phyloP scores from a whole-genome alignment of 2,888 invertebrate species.

The Hirtodrosophila cameraria region DNA sequence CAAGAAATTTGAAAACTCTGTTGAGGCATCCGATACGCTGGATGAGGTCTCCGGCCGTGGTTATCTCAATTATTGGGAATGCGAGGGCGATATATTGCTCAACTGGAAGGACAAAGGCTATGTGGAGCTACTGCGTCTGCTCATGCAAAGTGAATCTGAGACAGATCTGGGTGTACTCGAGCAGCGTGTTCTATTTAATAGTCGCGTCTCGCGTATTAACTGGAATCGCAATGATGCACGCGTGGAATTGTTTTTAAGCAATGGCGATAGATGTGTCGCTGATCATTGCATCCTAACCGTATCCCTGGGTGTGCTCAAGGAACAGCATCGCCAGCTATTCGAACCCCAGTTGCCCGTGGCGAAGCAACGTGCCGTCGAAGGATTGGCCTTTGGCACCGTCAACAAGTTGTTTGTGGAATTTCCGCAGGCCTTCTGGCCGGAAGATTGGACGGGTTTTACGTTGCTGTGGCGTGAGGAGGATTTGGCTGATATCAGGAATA shows the following conservation, averaged over 20 bases:
- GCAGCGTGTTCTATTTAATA: conserved; percentile 79
- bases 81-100: conserved; percentile 89
- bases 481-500: conserved; percentile 77
- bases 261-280: conserved; percentile 84
- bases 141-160: conserved; percentile 84
- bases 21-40: conserved; percentile 88
- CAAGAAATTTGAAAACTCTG: conserved; percentile 85
- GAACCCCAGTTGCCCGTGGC: conserved; percentile 84
- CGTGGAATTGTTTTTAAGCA: conserved; percentile 78
- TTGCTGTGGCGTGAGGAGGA: conserved; percentile 87
- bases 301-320: conserved; percentile 87
- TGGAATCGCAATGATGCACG: conserved; percentile 80
- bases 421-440: conserved; percentile 86
- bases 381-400: conserved; percentile 86
- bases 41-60: conserved; percentile 88
- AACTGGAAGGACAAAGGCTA: conserved; percentile 92
- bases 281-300: conserved; percentile 87
- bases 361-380: conserved; percentile 85
- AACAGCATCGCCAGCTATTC: conserved; percentile 83
- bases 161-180: conserved; percentile 80
- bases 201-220: conserved; percentile 69
- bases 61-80: conserved; percentile 87
- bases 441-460: conserved; percentile 85
- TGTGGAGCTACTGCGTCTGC: conserved; percentile 88
- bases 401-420: conserved; percentile 88